Conservation (phyloP, 1,140 invertebrate genomes). For the Caenorhabditis tropicalis region DNA sequence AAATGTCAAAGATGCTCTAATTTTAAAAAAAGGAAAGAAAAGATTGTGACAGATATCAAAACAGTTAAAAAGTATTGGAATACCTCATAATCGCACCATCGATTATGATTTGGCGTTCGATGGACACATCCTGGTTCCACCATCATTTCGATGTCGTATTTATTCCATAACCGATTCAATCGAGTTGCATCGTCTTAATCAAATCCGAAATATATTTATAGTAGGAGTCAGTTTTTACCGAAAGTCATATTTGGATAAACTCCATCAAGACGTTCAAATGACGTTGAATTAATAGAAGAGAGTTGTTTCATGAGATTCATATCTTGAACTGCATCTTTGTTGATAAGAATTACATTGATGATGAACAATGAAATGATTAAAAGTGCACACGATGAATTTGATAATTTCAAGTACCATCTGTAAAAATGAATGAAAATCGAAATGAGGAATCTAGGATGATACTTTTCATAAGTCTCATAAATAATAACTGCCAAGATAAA, state of each 20-base stretch:
- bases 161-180: not conserved
- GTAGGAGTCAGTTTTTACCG: not conserved
- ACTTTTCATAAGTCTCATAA: slow-evolving; percentile 30
- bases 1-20: too few relatives aligned
- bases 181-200: not conserved
- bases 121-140: not conserved
- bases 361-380: not conserved
- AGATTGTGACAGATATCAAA: not conserved
- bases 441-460: not conserved
- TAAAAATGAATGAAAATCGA: not conserved
- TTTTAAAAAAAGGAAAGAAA: too few relatives aligned
- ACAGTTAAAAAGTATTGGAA: not conserved
- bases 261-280: not conserved
- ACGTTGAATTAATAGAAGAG: not conserved
- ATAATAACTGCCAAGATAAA: not conserved
- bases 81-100: slow-evolving; percentile 30
- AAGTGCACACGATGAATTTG: not conserved
- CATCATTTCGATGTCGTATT: not conserved
- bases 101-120: not conserved
- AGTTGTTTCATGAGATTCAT: not conserved
- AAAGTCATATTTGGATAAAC: not conserved
- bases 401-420: slow-evolving; percentile 15
- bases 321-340: slow-evolving; percentile 15
- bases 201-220: not conserved
- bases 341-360: not conserved